Conservation (phyloP, 1,140 invertebrate species). For the Coptotermes formosanus region DNA sequence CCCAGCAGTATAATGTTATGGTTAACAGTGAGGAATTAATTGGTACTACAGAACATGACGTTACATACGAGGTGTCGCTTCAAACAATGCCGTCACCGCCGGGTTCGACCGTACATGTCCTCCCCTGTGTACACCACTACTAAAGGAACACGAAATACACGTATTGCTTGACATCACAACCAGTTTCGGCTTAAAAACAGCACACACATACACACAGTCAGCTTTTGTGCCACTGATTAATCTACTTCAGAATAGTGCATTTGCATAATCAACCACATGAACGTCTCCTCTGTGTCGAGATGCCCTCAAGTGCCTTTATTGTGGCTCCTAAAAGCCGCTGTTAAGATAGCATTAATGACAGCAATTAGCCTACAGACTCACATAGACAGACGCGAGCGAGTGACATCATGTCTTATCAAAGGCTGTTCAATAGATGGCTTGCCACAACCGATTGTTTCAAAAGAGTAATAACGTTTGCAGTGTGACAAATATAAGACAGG, state of each 20-base stretch:
- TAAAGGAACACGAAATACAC: neutral
- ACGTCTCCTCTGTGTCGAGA: neutral
- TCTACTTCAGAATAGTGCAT: neutral
- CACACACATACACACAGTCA: neutral
- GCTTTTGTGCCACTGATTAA: neutral
- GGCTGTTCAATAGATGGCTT: too few species aligned
- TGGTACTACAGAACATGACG: too few species aligned
- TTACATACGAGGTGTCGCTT: too few species aligned
- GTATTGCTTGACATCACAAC: neutral
- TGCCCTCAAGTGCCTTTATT: neutral
- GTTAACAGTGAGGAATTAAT: too few species aligned
- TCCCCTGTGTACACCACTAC: neutral
- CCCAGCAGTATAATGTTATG: too few species aligned
- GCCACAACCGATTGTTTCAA: too few species aligned
- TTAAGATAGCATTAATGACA: neutral
- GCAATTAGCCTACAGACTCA: too few species aligned
- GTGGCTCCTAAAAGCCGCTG: neutral
- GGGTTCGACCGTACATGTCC: neutral
- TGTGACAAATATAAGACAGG: too few species aligned
- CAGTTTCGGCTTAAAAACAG: neutral
- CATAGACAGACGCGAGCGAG: too few species aligned
- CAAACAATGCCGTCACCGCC: too few species aligned
- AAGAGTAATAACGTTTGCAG: too few species aligned
- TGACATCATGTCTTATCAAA: too few species aligned
- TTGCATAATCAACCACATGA: slow-evolving; percentile 5